These are phyloP conservation scores for Pipistrellus pygmaeus DNA, from an alignment of 2,797 vertebrate genomes.

Conservation along the genomic window DNA sequence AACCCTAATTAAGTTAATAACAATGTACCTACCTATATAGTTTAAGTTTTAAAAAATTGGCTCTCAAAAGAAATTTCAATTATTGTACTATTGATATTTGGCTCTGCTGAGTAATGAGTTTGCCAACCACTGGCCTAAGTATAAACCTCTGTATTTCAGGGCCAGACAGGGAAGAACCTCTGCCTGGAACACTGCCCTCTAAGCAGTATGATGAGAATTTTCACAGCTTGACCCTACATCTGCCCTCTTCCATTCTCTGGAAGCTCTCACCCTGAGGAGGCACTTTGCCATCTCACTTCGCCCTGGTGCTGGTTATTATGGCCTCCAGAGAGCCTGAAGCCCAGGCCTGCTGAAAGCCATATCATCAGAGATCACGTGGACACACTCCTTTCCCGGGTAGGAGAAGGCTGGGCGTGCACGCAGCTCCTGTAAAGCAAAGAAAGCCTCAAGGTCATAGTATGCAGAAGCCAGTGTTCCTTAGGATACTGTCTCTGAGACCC, in stretches of 20 bases:
- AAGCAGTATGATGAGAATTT: neutral
- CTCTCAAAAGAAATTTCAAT: no score
- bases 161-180: neutral
- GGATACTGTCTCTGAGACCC: neutral
- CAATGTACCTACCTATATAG: no score
- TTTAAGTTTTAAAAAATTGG: no score
- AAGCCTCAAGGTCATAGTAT: neutral
- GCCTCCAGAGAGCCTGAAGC: neutral
- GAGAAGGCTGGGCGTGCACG: neutral
- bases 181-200: neutral
- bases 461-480: neutral
- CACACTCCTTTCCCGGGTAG: neutral
- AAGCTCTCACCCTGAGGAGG: neutral
- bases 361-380: neutral
- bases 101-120: no score
- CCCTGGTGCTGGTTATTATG: neutral
- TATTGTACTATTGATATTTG: no score
- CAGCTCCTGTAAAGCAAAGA: neutral
- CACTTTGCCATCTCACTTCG: constrained; percentile 6
- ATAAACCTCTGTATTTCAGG: neutral
- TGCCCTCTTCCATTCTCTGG: neutral
- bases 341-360: neutral
- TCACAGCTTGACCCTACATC: neutral
- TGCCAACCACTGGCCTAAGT: neutral
- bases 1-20: no score